Evolutionary conservation across 2,888 invertebrate genomes (phyloP).

Genomic region (Rapana venosa): DNA sequence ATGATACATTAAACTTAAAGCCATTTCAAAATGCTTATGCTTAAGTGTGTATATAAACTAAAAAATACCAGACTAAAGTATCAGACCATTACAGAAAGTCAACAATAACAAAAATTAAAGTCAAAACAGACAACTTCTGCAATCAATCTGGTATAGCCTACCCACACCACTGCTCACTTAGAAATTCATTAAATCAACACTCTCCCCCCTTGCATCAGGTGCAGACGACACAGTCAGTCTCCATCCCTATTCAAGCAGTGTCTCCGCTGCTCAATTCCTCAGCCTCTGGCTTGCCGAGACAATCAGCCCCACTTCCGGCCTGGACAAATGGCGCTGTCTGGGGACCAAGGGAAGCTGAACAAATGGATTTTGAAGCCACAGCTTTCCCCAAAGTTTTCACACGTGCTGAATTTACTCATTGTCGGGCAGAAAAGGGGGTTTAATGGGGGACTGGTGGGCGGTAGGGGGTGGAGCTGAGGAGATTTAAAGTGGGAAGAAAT

Average conservation of each 20-base stretch:
- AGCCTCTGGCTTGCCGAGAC: constrained; percentile 26
- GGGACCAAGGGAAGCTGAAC: not conserved
- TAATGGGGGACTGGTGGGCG: too few relatives aligned
- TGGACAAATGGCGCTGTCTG: constrained; percentile 1
- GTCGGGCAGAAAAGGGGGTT: too few relatives aligned
- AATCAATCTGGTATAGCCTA: too few relatives aligned
- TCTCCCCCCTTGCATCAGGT: not conserved
- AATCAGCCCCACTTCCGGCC: constrained; percentile 25
- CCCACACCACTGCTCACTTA: too few relatives aligned
- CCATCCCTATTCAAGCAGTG: not conserved
- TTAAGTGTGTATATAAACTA: not conserved
- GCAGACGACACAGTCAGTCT: not conserved
- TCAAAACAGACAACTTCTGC: not conserved
- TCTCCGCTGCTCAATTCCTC: constrained; percentile 1
- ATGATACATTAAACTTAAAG: too few relatives aligned
- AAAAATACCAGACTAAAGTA: not conserved
- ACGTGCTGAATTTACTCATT: too few relatives aligned
- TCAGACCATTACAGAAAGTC: not conserved
- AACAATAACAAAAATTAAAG: not conserved
- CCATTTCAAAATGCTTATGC: too few relatives aligned
- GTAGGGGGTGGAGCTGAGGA: too few relatives aligned
- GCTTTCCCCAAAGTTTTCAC: not conserved
- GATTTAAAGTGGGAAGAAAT: too few relatives aligned
- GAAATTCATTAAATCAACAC: not conserved
- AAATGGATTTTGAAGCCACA: constrained; percentile 10